Base-by-base conservation (phyloP, 1,140 invertebrate species). In the Saxidomus purpurata region DNA sequence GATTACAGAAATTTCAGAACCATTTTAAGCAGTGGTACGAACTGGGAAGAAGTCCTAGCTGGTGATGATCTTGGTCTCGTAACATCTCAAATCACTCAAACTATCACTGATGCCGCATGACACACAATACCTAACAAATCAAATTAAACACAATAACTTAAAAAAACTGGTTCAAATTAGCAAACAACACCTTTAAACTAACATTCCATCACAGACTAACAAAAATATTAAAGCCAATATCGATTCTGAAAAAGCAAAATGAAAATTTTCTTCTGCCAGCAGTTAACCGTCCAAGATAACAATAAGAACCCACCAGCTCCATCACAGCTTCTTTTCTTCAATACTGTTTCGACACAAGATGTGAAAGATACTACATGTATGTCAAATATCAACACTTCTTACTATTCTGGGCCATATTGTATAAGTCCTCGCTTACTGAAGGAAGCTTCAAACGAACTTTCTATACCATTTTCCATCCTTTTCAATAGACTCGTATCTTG, bases 121-220 rank as follows among this genome's bases (percentile, higher is more conserved):
- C 49, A 49, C 55, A 59, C n/a, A n/a, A n/a, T 19, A n/a, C 43
- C 69, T 31, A 87, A 87, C 49, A 3, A 71, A 85, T 47, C 43
- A 59, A 77, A 11, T 55, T 28, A 22, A n/a, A 77, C 40, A 59
- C 67, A 22, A 87, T 83, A 38, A 25, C 19, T 59, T 13, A 22
- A 28, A 85, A 85, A 49, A 71, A 25, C 13, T 85, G 61, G 67
- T 85, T 85, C 34, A 85, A 85, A 49, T 9, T 69, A n/a, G 61
- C 61, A 25, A 85, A 74, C 69, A 8, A 43, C 15, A 34, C 11
- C 11, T 15, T 31, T 3, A 79, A n/a, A 79, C 8, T 19, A 3
- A 47, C 28, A 49, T 52, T 47, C 38, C 47, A 22, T 9, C 76
- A 13, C n/a, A 15, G 6, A 4, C 4, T 15, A 19, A 19, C 15